A percentile compares a stretch with the other conserved stretches of the same genome.
phyloP scores from a whole-genome alignment of 2,888 invertebrate species.

The Trachelus tabidus region DNA sequence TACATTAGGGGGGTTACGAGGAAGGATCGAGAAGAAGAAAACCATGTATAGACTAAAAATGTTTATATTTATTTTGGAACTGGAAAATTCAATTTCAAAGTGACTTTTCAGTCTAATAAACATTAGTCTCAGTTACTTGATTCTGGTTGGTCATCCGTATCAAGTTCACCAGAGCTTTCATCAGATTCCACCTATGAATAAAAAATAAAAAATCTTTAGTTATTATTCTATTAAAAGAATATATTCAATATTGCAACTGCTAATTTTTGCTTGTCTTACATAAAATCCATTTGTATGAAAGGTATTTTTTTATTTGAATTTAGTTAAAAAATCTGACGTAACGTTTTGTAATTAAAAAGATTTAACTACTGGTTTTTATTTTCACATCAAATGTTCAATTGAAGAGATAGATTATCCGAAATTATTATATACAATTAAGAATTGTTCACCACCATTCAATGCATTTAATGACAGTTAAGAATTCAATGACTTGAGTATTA shows the following conservation, averaged over 20 bases:
- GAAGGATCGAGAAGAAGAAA: background rate
- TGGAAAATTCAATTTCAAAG: background rate
- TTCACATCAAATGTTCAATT: background rate
- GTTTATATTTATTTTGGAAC: background rate
- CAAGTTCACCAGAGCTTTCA: conserved; percentile 56
- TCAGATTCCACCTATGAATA: conserved; percentile 53
- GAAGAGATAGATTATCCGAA: too few relatives aligned
- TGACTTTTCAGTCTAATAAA: background rate
- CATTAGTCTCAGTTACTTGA: conserved; percentile 11
- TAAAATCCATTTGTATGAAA: background rate
- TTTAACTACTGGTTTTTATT: background rate
- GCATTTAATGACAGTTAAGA: too few relatives aligned
- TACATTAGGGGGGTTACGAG: too few relatives aligned
- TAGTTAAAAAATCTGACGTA: background rate
- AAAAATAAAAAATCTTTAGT: conserved; percentile 5
- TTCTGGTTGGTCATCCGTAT: conserved; percentile 49
- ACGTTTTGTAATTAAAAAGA: background rate
- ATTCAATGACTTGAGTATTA: too few relatives aligned
- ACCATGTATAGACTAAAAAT: background rate
- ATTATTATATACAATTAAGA: background rate
- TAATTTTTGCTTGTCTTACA: too few relatives aligned
- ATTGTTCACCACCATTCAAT: background rate
- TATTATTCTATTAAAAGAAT: background rate
- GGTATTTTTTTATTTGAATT: background rate
- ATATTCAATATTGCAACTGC: background rate